These are phyloP conservation scores for Troides oblongomaculatus DNA, from an alignment of 2,888 invertebrate species.

Conservation along the genomic window DNA sequence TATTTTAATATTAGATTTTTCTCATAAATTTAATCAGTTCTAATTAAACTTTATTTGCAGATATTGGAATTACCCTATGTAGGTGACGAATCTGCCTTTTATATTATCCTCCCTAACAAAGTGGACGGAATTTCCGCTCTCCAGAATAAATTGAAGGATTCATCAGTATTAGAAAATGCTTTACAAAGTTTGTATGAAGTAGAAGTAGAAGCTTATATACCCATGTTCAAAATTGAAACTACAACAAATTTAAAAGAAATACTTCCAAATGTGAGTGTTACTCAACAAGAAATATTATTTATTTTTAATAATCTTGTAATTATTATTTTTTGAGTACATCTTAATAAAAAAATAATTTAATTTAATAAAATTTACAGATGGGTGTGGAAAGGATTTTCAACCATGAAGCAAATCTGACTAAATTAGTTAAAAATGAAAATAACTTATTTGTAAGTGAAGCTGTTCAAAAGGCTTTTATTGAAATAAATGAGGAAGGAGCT, in stretches of 20 bases:
- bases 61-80: constrained; percentile 87
- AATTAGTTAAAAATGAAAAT: constrained; percentile 73
- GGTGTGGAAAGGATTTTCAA: constrained; percentile 49
- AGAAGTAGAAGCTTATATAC: constrained; percentile 83
- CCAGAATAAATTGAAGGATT: constrained; percentile 78
- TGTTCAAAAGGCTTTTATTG: constrained; percentile 90
- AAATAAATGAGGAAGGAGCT: constrained; percentile 92
- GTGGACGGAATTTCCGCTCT: constrained; percentile 82
- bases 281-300: constrained; percentile 9
- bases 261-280: constrained; percentile 78
- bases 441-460: constrained; percentile 82
- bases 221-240: constrained; percentile 89
- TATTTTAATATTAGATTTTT: neutral
- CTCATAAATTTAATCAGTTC: too few relatives aligned
- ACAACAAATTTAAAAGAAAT: constrained; percentile 81
- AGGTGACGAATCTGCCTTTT: constrained; percentile 83
- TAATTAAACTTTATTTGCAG: constrained; percentile 46
- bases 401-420: constrained; percentile 80
- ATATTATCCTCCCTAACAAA: constrained; percentile 86
- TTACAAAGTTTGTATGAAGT: constrained; percentile 51
- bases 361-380: constrained; percentile 40
- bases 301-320: neutral
- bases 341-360: neutral
- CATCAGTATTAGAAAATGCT: constrained; percentile 64
- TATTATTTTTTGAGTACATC: neutral